Evolutionary conservation across 2,113 vertebrate genomes (phyloP), one percentile per base, ranked within the genome.

Genomic region (Rhodinocichla rosea): DNA sequence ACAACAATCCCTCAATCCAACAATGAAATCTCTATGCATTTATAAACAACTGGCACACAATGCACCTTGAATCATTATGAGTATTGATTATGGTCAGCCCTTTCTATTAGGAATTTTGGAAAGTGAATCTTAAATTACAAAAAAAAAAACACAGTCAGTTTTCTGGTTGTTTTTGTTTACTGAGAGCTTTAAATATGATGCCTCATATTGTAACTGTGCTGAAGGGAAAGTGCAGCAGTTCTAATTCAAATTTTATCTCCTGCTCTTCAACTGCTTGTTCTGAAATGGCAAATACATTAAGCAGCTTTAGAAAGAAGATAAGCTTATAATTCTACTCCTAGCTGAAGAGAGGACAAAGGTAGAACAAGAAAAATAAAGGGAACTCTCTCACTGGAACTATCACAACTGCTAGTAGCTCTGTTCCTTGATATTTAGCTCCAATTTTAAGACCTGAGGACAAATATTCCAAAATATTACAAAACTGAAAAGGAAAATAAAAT

Each of bases 261-360:
- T 59, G 42, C 70, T 94, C 47, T 93, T 91, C 84, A 94, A 32
- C 35, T 77, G 59, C 78, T 83, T 30, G 2, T 70, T 90, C 79
- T 77, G 49, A 88, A 96, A 70, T 20, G 37, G 64, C 44, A 92
- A 95, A 95, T 88, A 81, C 4, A 2, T 74, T 91, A 96, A 96
- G 90, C 47, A 75, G 87, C 83, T 96, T 96, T 88, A 94, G 22
- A 77, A 81, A 78, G 56, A 77, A 77, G 76, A 93, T 77, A 92
- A 95, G 69, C 24, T 83, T 78, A 52, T 64, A 70, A 50, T 56
- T 96, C 65, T 69, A 3, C 37, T 91, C 87, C 37, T 70, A 74
- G 50, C 45, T 67, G 21, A 90, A 50, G 11, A 83, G 44, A 93
- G 71, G 79, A 91, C 92, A 94, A 88, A 71, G 19, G 32, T 13